phyloP scores from a whole-genome alignment of 2,888 invertebrate genomes.

The Nesidiocoris tenuis region DNA sequence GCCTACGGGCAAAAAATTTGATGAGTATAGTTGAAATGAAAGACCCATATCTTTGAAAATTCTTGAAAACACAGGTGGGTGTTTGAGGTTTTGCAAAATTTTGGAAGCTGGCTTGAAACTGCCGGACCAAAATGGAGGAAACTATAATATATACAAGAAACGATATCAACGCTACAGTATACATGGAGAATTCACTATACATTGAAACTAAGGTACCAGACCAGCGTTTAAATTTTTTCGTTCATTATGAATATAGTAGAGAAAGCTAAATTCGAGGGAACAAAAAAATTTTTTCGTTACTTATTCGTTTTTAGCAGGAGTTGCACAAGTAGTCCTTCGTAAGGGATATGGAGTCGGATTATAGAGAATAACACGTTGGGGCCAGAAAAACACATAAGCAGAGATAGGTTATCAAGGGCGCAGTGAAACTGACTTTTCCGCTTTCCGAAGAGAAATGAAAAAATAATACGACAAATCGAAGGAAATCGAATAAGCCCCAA shows the following conservation, averaged over 20 bases:
- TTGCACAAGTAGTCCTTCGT: slow-evolving; percentile 36
- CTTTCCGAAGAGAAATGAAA: slow-evolving; percentile 35
- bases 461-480: background rate
- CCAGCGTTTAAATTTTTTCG: slow-evolving; percentile 15
- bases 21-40: too few relatives aligned
- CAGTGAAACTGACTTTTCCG: slow-evolving; percentile 26
- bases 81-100: too few relatives aligned
- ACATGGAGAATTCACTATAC: slow-evolving; percentile 42
- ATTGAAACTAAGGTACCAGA: slow-evolving; percentile 34
- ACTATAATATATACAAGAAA: slow-evolving; percentile 39
- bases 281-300: slow-evolving; percentile 17
- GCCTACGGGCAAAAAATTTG: too few relatives aligned
- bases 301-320: slow-evolving; percentile 38
- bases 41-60: too few relatives aligned
- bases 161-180: slow-evolving; percentile 37
- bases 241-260: slow-evolving; percentile 14
- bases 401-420: slow-evolving; percentile 31
- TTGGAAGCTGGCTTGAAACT: slow-evolving; percentile 1
- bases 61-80: too few relatives aligned
- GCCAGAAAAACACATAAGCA: slow-evolving; percentile 41
- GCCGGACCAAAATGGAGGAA: slow-evolving; percentile 40
- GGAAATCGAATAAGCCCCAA: slow-evolving; percentile 27
- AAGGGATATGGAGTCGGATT: slow-evolving; percentile 33
- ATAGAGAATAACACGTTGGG: slow-evolving; percentile 27
- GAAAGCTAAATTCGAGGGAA: slow-evolving; percentile 8